phyloP scores from a whole-genome alignment of 35 echinoderm and acorn worm genomes.

The Apostichopus californicus region DNA sequence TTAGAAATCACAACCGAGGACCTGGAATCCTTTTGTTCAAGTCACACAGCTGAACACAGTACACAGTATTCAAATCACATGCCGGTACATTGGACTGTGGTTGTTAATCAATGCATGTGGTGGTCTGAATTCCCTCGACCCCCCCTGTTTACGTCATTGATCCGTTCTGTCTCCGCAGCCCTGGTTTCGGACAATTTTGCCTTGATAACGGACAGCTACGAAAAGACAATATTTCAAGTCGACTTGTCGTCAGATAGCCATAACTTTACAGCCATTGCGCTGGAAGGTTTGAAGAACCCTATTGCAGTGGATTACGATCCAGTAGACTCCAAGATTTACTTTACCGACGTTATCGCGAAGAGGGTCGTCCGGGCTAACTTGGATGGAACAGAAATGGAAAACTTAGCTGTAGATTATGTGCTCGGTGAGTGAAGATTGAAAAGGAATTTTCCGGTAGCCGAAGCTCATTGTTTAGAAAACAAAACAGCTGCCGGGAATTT shows the following conservation, averaged over 20 bases:
- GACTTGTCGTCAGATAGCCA: not conserved
- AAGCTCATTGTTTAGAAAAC: too few relatives aligned
- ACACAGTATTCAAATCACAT: too few relatives aligned
- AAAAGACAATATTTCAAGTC: conserved; percentile 23
- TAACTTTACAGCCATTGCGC: conserved; percentile 19
- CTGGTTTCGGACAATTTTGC: conserved; percentile 23
- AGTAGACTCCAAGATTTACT: conserved; percentile 23
- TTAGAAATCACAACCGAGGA: too few relatives aligned
- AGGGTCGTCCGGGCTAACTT: conserved; percentile 7
- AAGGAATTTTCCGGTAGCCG: too few relatives aligned
- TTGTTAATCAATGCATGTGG: too few relatives aligned
- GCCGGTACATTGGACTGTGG: too few relatives aligned
- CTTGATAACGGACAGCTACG: conserved; percentile 41
- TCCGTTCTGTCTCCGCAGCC: not conserved
- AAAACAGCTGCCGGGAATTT: too few relatives aligned
- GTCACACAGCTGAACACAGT: too few relatives aligned
- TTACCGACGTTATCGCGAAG: conserved; percentile 21
- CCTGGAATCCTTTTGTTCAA: too few relatives aligned
- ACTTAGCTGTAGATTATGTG: not conserved
- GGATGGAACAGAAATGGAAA: conserved; percentile 15
- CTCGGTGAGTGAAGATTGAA: not conserved
- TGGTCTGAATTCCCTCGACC: too few relatives aligned
- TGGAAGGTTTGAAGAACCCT: conserved; percentile 23
- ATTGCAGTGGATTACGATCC: conserved; percentile 47
- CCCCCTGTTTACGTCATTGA: too few relatives aligned